These are phyloP conservation scores for Arge pagana DNA, from an alignment of 2,888 invertebrate species.

Conservation along the genomic window DNA sequence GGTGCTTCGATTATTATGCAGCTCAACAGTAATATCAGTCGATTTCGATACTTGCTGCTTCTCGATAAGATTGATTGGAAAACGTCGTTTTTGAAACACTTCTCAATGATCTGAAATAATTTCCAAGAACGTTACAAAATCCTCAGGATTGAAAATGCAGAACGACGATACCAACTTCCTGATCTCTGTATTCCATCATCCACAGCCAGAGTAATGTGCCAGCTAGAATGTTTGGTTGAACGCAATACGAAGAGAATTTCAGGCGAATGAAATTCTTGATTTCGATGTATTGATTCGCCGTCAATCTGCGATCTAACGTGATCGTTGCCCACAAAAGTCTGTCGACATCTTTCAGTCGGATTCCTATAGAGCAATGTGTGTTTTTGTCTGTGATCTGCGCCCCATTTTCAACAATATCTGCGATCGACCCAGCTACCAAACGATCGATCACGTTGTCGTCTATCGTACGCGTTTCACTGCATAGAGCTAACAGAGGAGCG, in stretches of 20 bases:
- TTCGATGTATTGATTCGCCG: no score
- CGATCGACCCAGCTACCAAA: conserved; percentile 45
- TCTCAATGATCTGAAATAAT: conserved; percentile 19
- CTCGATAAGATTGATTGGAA: conserved; percentile 22
- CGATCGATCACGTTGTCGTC: conserved; percentile 47
- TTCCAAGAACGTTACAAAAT: no score
- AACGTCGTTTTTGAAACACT: conserved; percentile 22
- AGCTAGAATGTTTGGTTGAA: no score
- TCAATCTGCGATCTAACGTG: conserved; percentile 46
- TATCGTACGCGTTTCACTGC: conserved; percentile 53
- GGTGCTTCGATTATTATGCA: conserved; percentile 54
- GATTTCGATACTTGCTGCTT: no score
- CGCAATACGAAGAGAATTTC: no score
- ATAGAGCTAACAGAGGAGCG: conserved; percentile 57
- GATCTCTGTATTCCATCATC: conserved; percentile 53
- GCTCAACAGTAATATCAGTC: conserved; percentile 53
- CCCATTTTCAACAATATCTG: no score
- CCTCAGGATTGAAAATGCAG: no score
- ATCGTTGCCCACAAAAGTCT: conserved; percentile 57
- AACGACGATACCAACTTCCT: conserved; percentile 38
- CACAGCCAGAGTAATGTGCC: conserved; percentile 56
- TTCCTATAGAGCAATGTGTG: no score
- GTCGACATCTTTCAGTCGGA: conserved; percentile 59
- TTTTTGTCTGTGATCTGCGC: no score
- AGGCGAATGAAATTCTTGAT: no score